These are phyloP conservation scores for Brenthis ino DNA, from an alignment of 2,888 invertebrate genomes.

Conservation along the genomic window DNA sequence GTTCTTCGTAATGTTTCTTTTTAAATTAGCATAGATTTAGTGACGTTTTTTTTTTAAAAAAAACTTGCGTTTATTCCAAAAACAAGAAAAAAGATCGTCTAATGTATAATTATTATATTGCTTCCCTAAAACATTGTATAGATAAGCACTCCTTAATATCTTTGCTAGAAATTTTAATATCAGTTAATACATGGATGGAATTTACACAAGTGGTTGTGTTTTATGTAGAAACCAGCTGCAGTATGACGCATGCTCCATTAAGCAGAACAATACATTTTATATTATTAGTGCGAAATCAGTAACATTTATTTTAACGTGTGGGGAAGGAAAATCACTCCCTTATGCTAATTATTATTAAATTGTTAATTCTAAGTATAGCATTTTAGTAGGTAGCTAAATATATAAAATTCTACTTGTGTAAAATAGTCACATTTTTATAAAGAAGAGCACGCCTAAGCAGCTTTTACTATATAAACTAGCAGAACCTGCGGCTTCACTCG, in stretches of 20 bases:
- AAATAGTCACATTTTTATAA: not conserved
- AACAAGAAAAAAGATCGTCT: too few relatives aligned
- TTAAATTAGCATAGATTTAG: too few relatives aligned
- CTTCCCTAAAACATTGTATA: not conserved
- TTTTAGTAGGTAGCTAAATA: not conserved
- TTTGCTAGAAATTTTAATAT: slow-evolving; percentile 2
- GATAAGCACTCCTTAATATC: not conserved
- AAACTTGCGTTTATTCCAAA: too few relatives aligned
- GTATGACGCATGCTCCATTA: slow-evolving; percentile 37
- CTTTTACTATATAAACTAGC: too few relatives aligned
- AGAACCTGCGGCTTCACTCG: too few relatives aligned
- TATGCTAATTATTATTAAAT: slow-evolving; percentile 4
- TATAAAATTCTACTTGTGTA: not conserved
- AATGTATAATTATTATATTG: not conserved
- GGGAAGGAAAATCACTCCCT: too few relatives aligned
- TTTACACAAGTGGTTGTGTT: slow-evolving; percentile 38
- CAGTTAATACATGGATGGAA: slow-evolving; percentile 12
- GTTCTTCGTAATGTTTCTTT: not conserved
- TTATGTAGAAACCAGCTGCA: slow-evolving; percentile 35
- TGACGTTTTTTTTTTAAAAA: too few relatives aligned
- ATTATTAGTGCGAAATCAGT: slow-evolving; percentile 22
- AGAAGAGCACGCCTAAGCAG: too few relatives aligned
- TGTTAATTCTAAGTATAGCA: slow-evolving; percentile 4
- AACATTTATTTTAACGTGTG: not conserved
- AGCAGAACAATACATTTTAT: slow-evolving; percentile 33